These are phyloP conservation scores for Meliscaeva auricollis DNA, from an alignment of 2,888 invertebrate genomes.

Conservation along the genomic window DNA sequence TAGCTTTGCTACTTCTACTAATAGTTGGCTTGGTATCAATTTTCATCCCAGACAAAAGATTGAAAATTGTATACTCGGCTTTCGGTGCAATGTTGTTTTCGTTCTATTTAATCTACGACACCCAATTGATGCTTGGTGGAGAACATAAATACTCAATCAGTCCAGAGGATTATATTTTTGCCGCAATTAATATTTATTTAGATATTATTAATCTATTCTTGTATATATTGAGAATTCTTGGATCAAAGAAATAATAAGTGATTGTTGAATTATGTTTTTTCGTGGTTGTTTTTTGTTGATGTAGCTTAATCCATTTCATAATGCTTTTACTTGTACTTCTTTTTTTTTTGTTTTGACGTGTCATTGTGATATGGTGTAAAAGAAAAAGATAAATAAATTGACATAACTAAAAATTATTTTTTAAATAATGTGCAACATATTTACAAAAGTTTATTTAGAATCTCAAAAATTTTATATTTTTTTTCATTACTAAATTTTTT, in stretches of 20 bases:
- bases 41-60: slow-evolving; percentile 85
- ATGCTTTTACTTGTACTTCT: not conserved
- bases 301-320: not conserved
- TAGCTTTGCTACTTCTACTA: slow-evolving; percentile 88
- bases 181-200: slow-evolving; percentile 92
- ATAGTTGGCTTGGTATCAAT: slow-evolving; percentile 90
- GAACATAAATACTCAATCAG: slow-evolving; percentile 93
- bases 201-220: slow-evolving; percentile 94
- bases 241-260: slow-evolving; percentile 29
- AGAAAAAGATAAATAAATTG: not conserved
- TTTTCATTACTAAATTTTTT: too few relatives aligned
- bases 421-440: not conserved
- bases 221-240: slow-evolving; percentile 82
- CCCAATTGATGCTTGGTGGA: slow-evolving; percentile 93
- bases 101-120: slow-evolving; percentile 93
- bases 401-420: too few relatives aligned
- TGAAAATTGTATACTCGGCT: slow-evolving; percentile 90
- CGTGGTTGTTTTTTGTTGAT: slow-evolving; percentile 2
- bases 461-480: not conserved
- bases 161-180: slow-evolving; percentile 96
- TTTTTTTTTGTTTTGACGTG: not conserved
- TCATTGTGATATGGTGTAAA: not conserved
- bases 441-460: too few relatives aligned
- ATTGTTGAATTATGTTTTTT: not conserved
- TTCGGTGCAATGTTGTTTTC: slow-evolving; percentile 93